Evolutionary conservation across 1,140 invertebrate species (phyloP), one percentile per base, ranked within the genome.

Genomic region (Papilio polytes): DNA sequence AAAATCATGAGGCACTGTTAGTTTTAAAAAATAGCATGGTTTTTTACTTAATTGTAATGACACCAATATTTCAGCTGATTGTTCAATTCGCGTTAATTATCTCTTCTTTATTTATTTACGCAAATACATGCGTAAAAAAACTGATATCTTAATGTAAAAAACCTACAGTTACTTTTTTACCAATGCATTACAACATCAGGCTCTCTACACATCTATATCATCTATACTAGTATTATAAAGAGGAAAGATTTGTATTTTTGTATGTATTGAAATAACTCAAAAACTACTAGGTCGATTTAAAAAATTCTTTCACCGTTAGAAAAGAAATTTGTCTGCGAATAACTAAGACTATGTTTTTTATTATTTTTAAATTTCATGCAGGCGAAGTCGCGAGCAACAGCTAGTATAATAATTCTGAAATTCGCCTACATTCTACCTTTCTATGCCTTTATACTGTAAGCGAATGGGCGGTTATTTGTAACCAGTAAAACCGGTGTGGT

Each of bases 401-500:
- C 31, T 36, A 36, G 31, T 36, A 6, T 2, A 56, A 56, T 56
- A 20, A 20, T 9, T 56, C n/a, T 56, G 8, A 56, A 56, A 56
- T 56, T 56, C 53, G n/a, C 53, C 18, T 56, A 56, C 7, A 20
- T n/a, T 20, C 63, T 70, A 70, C 31, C 3, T 31, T 31, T 70
- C 63, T 70, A 53, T 53, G 46, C 3, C 22, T 48, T 22, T 48
- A 15, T 46, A 74, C 48, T 48, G 74, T 22, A 26, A 51, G 74
- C n/a, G 18, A 73, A 73, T 41, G 72, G 72, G 72, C 4, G 26
- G 26, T 44, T 44, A 46, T 3, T 70, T 10, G 72, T 73, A 73
- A 73, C 72, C 31, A 73, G 72, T 44, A 44, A 73, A 76, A 76
- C 74, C 74, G 74, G 74, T 46, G 41, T 48, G n/a, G 10, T 51